These are phyloP conservation scores for human DNA, from an alignment of 2,113 vertebrate genomes.

Conservation along the genomic window DNA sequence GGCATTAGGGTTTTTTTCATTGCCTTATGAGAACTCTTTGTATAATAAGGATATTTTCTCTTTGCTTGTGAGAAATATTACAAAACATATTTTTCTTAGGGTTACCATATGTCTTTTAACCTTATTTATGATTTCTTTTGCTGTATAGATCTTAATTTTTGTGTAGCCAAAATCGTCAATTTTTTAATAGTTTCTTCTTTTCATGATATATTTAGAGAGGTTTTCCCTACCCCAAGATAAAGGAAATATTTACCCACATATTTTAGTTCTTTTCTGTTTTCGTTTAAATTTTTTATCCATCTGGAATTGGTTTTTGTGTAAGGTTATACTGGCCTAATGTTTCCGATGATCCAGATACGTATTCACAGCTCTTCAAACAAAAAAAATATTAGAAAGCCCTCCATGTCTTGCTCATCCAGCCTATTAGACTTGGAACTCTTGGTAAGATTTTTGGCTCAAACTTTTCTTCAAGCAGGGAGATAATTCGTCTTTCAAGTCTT, in stretches of 20 bases:
- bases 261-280: conserved; percentile 64
- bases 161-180: not conserved
- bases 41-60: not conserved
- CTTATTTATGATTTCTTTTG: conserved; percentile 17
- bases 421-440: not conserved
- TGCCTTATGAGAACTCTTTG: not conserved
- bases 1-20: not conserved
- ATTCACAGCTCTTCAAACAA: conserved; percentile 38
- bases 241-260: conserved; percentile 67
- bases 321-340: conserved; percentile 26
- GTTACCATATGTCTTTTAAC: not conserved
- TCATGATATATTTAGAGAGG: conserved; percentile 47
- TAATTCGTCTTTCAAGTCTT: conserved; percentile 45
- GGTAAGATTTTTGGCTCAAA: not conserved
- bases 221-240: conserved; percentile 13
- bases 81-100: conserved; percentile 4
- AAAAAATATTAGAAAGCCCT: not conserved
- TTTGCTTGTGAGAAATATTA: not conserved
- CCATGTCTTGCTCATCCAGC: not conserved
- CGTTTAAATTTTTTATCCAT: conserved; percentile 52
- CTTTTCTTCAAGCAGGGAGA: not conserved
- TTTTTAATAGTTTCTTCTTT: conserved; percentile 12
- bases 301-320: conserved; percentile 59
- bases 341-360: not conserved
- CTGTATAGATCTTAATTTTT: conserved; percentile 33